Percentiles rank a stretch among this genome's conserved stretches.
Evolutionary conservation across 2,113 vertebrate genomes (phyloP).

Genomic region (Microtus ochrogaster): DNA sequence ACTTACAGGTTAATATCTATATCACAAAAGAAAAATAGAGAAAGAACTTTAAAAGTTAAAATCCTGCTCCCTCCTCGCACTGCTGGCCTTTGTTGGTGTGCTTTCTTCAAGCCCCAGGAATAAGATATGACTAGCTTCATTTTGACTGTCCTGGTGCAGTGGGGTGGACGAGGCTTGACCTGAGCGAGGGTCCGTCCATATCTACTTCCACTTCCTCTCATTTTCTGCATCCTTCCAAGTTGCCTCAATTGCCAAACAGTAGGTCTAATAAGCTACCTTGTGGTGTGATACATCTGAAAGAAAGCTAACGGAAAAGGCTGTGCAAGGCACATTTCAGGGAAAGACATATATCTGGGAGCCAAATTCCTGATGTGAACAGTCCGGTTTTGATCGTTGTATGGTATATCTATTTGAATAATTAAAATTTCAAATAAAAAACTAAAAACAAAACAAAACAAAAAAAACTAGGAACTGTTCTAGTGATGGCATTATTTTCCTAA

Average conservation of each 20-base stretch:
- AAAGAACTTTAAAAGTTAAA: background rate
- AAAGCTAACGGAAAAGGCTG: background rate
- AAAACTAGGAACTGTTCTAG: background rate
- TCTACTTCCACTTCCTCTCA: background rate
- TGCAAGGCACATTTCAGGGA: background rate
- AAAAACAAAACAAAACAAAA: background rate
- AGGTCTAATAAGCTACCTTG: background rate
- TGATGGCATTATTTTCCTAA: background rate
- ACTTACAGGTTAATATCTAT: background rate
- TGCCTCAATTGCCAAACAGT: background rate
- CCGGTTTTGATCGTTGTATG: background rate
- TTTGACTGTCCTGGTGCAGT: background rate
- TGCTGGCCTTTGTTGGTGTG: background rate
- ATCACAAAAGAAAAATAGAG: background rate
- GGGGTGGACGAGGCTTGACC: background rate
- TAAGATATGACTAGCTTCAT: background rate
- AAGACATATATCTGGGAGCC: background rate
- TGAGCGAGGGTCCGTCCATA: rapidly evolving
- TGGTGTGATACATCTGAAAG: background rate
- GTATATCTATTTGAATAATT: background rate
- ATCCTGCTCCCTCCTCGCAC: background rate
- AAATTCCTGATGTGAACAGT: background rate
- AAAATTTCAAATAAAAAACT: background rate
- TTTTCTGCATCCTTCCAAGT: conserved; percentile 2
- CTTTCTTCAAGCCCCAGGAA: background rate